These are phyloP conservation scores for Xenopus petersii DNA, from an alignment of 2,797 vertebrate species.

Conservation along the genomic window DNA sequence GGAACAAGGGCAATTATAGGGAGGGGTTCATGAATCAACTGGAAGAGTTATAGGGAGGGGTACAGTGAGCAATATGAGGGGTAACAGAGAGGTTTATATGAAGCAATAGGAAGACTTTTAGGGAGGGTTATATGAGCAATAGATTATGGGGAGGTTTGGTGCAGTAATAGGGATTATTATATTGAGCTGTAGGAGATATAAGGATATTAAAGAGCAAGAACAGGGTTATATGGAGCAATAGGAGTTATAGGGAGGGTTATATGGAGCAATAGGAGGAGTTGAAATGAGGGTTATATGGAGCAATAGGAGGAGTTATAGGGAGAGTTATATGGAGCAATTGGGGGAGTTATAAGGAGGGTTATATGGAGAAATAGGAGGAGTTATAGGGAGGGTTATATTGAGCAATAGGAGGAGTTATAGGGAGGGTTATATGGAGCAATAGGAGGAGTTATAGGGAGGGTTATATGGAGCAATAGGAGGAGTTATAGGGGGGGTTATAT, in stretches of 20 bases:
- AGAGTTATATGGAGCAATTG: no score
- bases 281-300: not conserved
- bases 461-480: not conserved
- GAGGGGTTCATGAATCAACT: not conserved
- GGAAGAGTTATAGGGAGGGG: not conserved
- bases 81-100: not conserved
- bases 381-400: no score
- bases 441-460: no score
- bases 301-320: not conserved
- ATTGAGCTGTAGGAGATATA: no score
- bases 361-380: no score
- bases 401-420: no score
- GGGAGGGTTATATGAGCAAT: not conserved
- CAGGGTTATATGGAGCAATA: not conserved
- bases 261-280: slow-evolving; percentile 2
- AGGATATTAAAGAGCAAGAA: no score
- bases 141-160: no score
- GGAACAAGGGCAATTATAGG: no score
- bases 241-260: not conserved
- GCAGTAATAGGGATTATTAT: no score
- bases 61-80: not conserved
- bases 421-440: no score
- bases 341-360: no score
- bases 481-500: slow-evolving; percentile 1
- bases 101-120: not conserved